These are phyloP conservation scores for Astreopora myriophthalma DNA, from an alignment of 64 coral and sea anemone species.

Conservation along the genomic window DNA sequence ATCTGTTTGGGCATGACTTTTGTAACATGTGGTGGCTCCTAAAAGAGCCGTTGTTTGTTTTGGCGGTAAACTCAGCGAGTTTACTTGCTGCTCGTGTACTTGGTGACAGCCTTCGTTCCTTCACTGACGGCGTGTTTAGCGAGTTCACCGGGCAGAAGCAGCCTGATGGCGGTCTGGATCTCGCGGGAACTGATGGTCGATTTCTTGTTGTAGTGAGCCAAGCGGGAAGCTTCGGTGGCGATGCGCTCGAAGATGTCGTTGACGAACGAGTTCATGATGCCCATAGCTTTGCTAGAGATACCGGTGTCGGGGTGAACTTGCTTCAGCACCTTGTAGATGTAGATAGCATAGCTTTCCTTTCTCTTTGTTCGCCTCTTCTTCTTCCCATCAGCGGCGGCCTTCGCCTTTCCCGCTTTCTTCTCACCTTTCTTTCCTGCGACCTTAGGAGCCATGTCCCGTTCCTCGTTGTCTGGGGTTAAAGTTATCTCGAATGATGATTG, in stretches of 20 bases:
- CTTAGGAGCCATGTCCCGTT: background rate
- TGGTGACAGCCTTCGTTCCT: conserved; percentile 42
- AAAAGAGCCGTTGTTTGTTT: no score
- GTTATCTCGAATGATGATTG: no score
- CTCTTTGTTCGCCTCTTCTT: conserved; percentile 29
- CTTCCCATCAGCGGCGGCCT: background rate
- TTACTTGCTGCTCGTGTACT: conserved; percentile 46
- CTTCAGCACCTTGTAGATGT: conserved; percentile 61
- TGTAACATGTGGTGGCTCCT: no score
- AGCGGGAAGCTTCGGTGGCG: conserved; percentile 48
- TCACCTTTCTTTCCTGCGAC: conserved; percentile 24
- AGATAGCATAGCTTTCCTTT: conserved; percentile 63
- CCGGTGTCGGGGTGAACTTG: conserved; percentile 62
- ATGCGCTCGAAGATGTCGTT: conserved; percentile 87
- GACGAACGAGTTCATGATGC: conserved; percentile 74
- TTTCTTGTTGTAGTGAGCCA: conserved; percentile 69
- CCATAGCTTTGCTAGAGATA: conserved; percentile 68
- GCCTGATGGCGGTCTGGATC: conserved; percentile 30
- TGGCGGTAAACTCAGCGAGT: no score
- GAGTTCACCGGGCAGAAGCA: conserved; percentile 39
- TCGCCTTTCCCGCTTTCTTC: conserved; percentile 30
- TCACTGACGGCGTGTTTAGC: conserved; percentile 44
- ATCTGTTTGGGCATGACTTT: no score
- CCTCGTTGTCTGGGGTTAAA: background rate
- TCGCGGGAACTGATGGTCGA: conserved; percentile 37